phyloP scores from a whole-genome alignment of 2,797 vertebrate genomes.

The Artibeus lituratus region DNA sequence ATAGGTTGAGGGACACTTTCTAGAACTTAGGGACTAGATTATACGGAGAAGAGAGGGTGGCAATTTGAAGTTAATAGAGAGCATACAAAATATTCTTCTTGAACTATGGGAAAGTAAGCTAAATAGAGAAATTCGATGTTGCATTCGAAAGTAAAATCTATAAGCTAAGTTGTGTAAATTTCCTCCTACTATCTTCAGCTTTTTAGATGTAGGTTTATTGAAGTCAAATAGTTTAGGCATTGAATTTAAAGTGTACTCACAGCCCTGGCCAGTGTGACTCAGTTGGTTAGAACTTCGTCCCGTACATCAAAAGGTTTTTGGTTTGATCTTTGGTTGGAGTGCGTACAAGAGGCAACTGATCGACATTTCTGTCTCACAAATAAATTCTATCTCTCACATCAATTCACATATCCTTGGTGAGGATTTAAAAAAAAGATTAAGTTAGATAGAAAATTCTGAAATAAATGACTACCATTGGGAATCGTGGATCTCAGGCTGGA shows the following conservation, averaged over 20 bases:
- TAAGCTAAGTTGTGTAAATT: not conserved
- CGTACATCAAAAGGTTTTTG: not conserved
- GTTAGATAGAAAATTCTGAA: not conserved
- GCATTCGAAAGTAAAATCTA: not conserved
- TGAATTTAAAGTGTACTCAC: not conserved
- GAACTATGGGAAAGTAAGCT: not conserved
- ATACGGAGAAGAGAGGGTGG: not conserved
- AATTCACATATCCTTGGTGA: not conserved
- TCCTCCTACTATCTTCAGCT: not conserved
- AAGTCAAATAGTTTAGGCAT: not conserved
- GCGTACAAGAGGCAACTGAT: too few species aligned
- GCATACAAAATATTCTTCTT: not conserved
- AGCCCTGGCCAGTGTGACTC: not conserved
- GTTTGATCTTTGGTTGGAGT: not conserved
- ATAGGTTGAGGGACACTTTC: not conserved
- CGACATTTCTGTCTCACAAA: not conserved
- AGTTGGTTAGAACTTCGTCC: not conserved
- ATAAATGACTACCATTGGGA: not conserved
- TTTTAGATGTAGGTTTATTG: not conserved
- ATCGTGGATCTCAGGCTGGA: not conserved
- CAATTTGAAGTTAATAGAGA: not conserved
- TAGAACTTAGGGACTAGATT: not conserved
- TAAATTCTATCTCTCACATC: not conserved
- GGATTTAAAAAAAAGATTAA: not conserved
- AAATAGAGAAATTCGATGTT: not conserved